Conservation (phyloP, 1,140 invertebrate genomes). For the Tenebrio molitor region DNA sequence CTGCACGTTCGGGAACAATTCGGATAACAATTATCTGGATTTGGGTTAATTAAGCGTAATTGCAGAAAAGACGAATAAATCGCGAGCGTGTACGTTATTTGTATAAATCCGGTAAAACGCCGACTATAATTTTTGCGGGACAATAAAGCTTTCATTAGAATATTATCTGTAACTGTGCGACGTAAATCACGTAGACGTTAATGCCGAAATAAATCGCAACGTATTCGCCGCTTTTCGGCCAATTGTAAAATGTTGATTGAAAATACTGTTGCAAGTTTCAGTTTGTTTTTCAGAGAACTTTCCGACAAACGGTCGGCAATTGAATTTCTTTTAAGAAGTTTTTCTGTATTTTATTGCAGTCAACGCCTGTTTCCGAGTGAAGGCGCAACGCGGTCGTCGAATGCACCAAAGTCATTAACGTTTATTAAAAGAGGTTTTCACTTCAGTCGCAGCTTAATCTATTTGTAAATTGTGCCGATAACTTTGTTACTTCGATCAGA, state of each 20-base stretch:
- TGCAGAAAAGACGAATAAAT: too few species aligned
- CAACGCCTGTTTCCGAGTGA: background rate
- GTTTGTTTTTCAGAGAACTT: conserved; percentile 26
- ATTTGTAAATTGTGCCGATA: too few species aligned
- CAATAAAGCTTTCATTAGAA: conserved; percentile 7
- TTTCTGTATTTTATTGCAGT: conserved; percentile 26
- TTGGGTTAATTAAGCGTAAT: too few species aligned
- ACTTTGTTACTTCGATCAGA: too few species aligned
- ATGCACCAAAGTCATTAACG: too few species aligned
- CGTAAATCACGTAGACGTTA: conserved; percentile 4
- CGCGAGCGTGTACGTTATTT: too few species aligned
- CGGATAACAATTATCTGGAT: too few species aligned
- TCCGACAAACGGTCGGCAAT: conserved; percentile 29
- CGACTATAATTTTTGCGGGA: conserved; percentile 2
- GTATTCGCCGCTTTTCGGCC: conserved; percentile 12
- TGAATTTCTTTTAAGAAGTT: conserved; percentile 24
- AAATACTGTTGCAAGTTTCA: conserved; percentile 32
- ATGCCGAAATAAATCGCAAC: conserved; percentile 16
- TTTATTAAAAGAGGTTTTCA: too few species aligned
- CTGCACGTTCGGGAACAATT: too few species aligned
- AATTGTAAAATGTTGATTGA: conserved; percentile 23
- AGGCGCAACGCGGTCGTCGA: too few species aligned
- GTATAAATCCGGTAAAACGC: background rate
- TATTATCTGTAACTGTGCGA: background rate
- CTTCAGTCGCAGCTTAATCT: too few species aligned